Conservation (phyloP, 2,888 invertebrate species). For the Mechanitis mazaeus region DNA sequence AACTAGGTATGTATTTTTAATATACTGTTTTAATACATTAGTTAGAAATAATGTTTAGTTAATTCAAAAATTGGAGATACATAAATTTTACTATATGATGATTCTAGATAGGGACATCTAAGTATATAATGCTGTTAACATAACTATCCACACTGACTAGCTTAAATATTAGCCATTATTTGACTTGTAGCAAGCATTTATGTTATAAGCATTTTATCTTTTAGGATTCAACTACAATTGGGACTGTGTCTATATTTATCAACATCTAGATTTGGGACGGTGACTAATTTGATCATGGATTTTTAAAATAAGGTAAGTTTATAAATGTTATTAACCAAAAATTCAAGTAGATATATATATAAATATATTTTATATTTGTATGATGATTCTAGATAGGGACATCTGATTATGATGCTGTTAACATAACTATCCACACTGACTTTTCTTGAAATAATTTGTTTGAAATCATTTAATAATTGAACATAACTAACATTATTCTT, state of each 20-base stretch:
- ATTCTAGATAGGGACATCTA: slow-evolving; percentile 68
- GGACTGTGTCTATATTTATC: too few species aligned
- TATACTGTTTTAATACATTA: too few species aligned
- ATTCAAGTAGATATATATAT: too few species aligned
- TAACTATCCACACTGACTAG: slow-evolving; percentile 56
- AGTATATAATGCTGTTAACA: slow-evolving; percentile 54
- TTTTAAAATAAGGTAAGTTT: too few species aligned
- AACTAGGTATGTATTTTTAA: too few species aligned
- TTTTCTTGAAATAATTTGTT: background rate
- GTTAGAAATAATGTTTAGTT: too few species aligned
- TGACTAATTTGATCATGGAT: too few species aligned
- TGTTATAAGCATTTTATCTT: background rate
- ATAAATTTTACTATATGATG: slow-evolving; percentile 42
- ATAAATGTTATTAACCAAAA: too few species aligned
- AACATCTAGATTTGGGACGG: too few species aligned
- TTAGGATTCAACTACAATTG: background rate
- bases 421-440: slow-evolving; percentile 59
- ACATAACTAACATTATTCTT: too few species aligned
- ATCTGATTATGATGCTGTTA: slow-evolving; percentile 65
- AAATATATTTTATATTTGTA: slow-evolving; percentile 22
- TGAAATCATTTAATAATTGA: too few species aligned
- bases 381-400: slow-evolving; percentile 68
- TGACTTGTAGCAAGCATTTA: slow-evolving; percentile 6
- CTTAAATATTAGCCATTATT: background rate
- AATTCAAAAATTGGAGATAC: too few species aligned